These are phyloP conservation scores for Zeugodacus cucurbitae DNA, from an alignment of 1,140 invertebrate species.

Conservation along the genomic window DNA sequence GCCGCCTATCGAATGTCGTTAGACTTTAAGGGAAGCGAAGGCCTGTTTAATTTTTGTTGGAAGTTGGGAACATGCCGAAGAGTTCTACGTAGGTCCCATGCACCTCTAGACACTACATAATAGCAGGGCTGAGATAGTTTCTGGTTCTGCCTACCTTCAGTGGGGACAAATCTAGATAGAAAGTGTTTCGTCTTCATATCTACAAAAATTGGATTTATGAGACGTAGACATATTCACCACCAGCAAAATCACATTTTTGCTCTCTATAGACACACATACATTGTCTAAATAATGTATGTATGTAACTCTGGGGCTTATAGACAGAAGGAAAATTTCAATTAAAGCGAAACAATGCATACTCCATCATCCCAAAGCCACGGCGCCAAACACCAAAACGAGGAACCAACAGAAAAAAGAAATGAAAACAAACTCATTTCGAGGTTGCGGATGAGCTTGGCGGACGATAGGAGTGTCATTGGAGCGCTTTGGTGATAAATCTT, in stretches of 20 bases:
- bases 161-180: too few relatives aligned
- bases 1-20: too few relatives aligned
- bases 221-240: background rate
- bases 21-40: too few relatives aligned
- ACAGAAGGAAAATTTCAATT: constrained; percentile 61
- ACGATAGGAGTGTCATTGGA: constrained; percentile 1
- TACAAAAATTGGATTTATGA: too few relatives aligned
- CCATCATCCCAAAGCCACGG: constrained; percentile 57
- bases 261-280: background rate
- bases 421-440: constrained; percentile 3
- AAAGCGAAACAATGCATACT: constrained; percentile 65
- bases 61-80: too few relatives aligned
- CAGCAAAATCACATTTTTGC: background rate
- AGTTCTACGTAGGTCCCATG: too few relatives aligned
- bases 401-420: background rate
- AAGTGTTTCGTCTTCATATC: too few relatives aligned
- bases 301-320: background rate
- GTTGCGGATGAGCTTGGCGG: background rate
- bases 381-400: constrained; percentile 29
- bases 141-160: too few relatives aligned
- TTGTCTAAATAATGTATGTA: constrained; percentile 3
- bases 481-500: constrained; percentile 59
- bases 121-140: too few relatives aligned
- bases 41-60: too few relatives aligned
- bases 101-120: too few relatives aligned